Evolutionary conservation across 2,888 invertebrate genomes (phyloP), one percentile per base, ranked within the genome.

Genomic region (Pollenia angustigena): DNA sequence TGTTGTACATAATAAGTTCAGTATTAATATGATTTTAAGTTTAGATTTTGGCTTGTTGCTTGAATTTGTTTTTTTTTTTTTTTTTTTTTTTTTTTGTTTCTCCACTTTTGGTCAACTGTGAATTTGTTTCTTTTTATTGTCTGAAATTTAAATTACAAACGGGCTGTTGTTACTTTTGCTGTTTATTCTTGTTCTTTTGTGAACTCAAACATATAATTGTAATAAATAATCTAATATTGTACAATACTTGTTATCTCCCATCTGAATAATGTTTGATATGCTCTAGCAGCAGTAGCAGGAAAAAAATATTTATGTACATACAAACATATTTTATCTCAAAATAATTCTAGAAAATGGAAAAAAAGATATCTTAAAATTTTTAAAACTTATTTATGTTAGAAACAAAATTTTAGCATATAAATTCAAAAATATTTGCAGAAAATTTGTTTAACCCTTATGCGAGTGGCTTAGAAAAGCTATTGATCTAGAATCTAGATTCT

Each of bases 161-260:
- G 50, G 71, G 18, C 40, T 58, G 58, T 46, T 42, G 18, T 62
- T 68, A 14, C 42, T 23, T 4, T 44, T 50, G 11, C 14, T 60
- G 0, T 23, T 32, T 10, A 9, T 44, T 42, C 9, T 76, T 52
- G 75, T 81, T 81, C 60, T 50, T 56, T 81, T 62, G 46, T 60
- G 23, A 69, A 62, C 74, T 74, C 54, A 50, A 62, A 75, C 74
- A 82, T 81, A 85, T 85, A 85, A 85, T 87, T 87, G 82, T 76
- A 82, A 82, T 87, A 87, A 85, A 85, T 87, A 75, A 82, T 85
- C 76, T 76, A 85, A 80, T 75, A 85, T 76, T 87, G 75, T 62
- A 56, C n/a, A 32, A 32, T 32, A 32, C 14, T 75, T 81, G 48
- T 82, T 85, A 85, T 87, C 82, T 82, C 23, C 60, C 71, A 82